phyloP scores from a whole-genome alignment of 2,113 vertebrate species.

The Motacilla alba region DNA sequence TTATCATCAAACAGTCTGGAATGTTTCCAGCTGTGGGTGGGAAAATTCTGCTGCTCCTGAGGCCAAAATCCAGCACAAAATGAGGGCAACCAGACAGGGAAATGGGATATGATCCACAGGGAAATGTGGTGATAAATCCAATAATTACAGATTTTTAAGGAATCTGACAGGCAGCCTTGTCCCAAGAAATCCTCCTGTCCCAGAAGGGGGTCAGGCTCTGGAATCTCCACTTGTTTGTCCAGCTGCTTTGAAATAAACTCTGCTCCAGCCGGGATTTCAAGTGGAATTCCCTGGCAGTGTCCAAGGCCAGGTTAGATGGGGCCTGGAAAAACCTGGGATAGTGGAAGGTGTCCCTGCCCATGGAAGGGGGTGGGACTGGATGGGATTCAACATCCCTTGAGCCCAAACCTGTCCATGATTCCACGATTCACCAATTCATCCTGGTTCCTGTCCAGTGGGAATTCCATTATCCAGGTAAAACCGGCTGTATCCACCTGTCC shows the following conservation, averaged over 20 bases:
- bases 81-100: not conserved
- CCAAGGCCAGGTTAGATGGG: not conserved
- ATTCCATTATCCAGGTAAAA: not conserved
- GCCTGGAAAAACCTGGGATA: not conserved
- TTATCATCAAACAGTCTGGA: not conserved
- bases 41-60: not conserved
- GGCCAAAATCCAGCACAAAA: not conserved
- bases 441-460: fast-evolving
- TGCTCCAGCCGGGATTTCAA: not conserved
- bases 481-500: not conserved
- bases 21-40: not conserved
- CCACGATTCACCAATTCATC: not conserved
- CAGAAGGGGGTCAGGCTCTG: fast-evolving
- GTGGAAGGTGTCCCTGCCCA: not conserved
- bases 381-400: not conserved
- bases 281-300: not conserved
- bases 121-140: not conserved
- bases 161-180: not conserved
- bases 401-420: not conserved
- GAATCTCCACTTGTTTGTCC: not conserved
- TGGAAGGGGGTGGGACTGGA: not conserved
- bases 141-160: not conserved
- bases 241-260: not conserved
- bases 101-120: not conserved
- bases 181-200: not conserved